Evolutionary conservation across 1,140 invertebrate species (phyloP).

Genomic region (Brachionus sp.): DNA sequence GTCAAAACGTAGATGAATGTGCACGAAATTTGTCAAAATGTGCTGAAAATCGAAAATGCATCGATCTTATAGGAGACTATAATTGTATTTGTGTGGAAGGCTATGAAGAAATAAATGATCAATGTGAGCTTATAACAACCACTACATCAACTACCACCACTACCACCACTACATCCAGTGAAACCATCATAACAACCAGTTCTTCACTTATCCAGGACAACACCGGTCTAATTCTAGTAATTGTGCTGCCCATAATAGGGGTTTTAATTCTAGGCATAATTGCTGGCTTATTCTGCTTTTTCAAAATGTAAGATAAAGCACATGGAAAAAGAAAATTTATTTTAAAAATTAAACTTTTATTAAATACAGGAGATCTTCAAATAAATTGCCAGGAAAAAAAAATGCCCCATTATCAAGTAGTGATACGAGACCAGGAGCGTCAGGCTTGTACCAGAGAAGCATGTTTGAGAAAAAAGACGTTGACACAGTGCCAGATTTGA

Average conservation of each 20-base stretch:
- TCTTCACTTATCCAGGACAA: not conserved
- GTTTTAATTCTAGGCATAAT: not conserved
- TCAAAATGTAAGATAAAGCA: not conserved
- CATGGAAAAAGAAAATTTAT: not conserved
- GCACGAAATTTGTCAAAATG: not conserved
- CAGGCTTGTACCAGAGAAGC: not conserved
- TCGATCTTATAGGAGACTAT: not conserved
- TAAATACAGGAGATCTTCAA: not conserved
- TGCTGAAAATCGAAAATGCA: not conserved
- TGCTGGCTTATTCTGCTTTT: not conserved
- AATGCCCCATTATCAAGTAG: not conserved
- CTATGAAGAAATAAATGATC: not conserved
- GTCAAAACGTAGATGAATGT: constrained; percentile 14
- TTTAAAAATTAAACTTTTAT: not conserved
- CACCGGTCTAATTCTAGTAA: constrained; percentile 8
- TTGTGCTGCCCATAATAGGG: not conserved
- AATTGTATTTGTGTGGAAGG: not conserved
- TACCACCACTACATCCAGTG: not conserved
- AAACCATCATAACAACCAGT: not conserved
- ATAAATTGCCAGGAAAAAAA: not conserved
- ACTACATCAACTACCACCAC: not conserved
- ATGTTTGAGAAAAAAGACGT: constrained; percentile 26
- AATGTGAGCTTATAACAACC: not conserved
- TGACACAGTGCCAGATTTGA: not conserved
- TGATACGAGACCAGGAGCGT: not conserved